A percentile compares a stretch with the other conserved stretches of the same genome.
phyloP scores from a whole-genome alignment of 2,888 invertebrate genomes.

The Bugulina stolonifera region DNA sequence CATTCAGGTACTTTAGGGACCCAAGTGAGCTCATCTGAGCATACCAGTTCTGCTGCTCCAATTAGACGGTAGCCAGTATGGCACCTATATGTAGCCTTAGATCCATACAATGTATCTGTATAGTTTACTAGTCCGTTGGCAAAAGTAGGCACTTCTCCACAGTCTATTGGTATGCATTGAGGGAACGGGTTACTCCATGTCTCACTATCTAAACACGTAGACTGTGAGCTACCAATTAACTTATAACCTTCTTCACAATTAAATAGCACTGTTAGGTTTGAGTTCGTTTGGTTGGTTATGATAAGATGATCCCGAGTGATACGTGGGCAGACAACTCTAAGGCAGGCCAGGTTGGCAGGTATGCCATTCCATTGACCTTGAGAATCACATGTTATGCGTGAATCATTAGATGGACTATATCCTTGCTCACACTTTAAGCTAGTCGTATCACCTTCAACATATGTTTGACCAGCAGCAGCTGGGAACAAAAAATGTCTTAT shows the following conservation, averaged over 20 bases:
- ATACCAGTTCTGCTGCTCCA: neutral
- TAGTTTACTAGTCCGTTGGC: neutral
- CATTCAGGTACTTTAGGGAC: neutral
- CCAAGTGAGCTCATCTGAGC: neutral
- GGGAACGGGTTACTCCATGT: slow-evolving; percentile 4
- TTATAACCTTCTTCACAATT: neutral
- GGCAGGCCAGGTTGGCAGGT: neutral
- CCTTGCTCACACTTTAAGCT: neutral
- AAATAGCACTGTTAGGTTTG: neutral
- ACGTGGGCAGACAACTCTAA: neutral
- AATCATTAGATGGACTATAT: neutral
- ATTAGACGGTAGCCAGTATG: neutral
- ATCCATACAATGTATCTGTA: neutral
- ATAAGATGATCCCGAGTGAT: neutral
- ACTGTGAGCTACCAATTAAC: neutral
- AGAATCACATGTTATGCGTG: neutral
- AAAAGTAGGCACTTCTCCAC: neutral
- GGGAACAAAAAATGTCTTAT: neutral
- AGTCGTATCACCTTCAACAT: neutral
- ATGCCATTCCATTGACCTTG: neutral
- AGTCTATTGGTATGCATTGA: neutral
- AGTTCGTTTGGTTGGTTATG: neutral
- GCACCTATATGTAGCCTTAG: neutral
- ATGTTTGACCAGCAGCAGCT: neutral
- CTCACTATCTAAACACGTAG: neutral